Conservation (phyloP, 2,888 invertebrate genomes). For the Scaptomyza polygonia region DNA sequence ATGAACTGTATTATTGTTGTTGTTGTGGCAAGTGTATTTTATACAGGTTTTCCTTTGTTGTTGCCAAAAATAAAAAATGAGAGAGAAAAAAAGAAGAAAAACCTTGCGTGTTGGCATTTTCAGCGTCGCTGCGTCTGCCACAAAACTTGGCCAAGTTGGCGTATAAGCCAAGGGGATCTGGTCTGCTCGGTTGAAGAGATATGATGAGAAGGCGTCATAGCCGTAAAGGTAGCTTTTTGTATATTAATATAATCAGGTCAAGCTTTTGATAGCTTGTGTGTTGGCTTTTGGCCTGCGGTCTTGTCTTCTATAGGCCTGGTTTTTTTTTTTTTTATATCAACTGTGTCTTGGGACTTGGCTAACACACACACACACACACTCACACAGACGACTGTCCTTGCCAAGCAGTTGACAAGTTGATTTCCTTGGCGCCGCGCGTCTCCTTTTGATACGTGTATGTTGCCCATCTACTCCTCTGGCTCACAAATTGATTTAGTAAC, state of each 20-base stretch:
- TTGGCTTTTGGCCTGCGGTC: constrained; percentile 39
- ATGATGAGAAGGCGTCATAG: neutral
- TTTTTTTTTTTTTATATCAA: constrained; percentile 30
- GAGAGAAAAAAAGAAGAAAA: constrained; percentile 43
- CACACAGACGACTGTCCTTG: constrained; percentile 52
- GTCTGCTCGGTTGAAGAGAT: neutral
- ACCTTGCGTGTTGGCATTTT: constrained; percentile 74
- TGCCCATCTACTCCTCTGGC: constrained; percentile 41
- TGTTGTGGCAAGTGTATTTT: constrained; percentile 71
- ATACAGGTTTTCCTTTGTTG: constrained; percentile 72
- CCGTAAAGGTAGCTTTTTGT: constrained; percentile 28
- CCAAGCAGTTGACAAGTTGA: constrained; percentile 64
- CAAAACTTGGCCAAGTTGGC: constrained; percentile 53
- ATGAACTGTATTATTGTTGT: constrained; percentile 51
- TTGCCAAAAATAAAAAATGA: constrained; percentile 62
- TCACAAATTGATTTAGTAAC: constrained; percentile 68
- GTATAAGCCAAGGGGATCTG: constrained; percentile 1
- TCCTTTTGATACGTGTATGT: constrained; percentile 7
- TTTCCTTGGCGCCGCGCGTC: constrained; percentile 69
- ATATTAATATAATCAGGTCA: constrained; percentile 54
- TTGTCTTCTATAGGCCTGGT: constrained; percentile 2
- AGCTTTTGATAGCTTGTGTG: constrained; percentile 38
- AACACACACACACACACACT: constrained; percentile 1
- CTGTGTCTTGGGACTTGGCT: constrained; percentile 28
- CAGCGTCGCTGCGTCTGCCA: constrained; percentile 73